These are phyloP conservation scores for Phaedon cochleariae DNA, from an alignment of 2,888 invertebrate genomes.

Conservation along the genomic window DNA sequence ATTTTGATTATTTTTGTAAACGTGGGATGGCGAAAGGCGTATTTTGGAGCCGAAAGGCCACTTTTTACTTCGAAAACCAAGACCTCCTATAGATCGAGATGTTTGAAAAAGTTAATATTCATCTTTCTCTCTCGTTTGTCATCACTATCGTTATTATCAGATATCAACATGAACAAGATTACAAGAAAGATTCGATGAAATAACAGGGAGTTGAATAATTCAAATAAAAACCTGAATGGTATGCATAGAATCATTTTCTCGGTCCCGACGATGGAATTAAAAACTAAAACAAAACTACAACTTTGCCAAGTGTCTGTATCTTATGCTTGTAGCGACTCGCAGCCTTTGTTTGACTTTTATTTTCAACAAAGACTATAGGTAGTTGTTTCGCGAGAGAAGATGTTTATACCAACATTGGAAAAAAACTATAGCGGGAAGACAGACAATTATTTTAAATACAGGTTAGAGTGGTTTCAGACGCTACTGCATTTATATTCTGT, in stretches of 20 bases:
- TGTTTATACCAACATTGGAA: background rate
- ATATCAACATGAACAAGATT: too few relatives aligned
- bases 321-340: conserved; percentile 8
- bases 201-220: background rate
- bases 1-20: too few relatives aligned
- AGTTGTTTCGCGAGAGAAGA: conserved; percentile 1
- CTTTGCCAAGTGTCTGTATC: conserved; percentile 16
- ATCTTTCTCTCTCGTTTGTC: too few relatives aligned
- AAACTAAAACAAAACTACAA: conserved; percentile 1
- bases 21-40: too few relatives aligned
- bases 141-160: too few relatives aligned
- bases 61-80: too few relatives aligned
- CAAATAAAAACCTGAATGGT: background rate
- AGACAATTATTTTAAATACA: conserved; percentile 3
- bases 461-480: background rate
- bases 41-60: too few relatives aligned
- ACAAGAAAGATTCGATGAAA: too few relatives aligned
- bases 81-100: too few relatives aligned
- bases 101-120: too few relatives aligned
- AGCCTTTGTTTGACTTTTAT: conserved; percentile 14
- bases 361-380: background rate
- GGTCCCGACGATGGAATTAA: background rate
- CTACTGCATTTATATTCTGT: too few relatives aligned
- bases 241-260: background rate
- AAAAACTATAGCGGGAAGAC: background rate